phyloP scores from a whole-genome alignment of 1,140 invertebrate species.

The Dinoponera quadriceps region DNA sequence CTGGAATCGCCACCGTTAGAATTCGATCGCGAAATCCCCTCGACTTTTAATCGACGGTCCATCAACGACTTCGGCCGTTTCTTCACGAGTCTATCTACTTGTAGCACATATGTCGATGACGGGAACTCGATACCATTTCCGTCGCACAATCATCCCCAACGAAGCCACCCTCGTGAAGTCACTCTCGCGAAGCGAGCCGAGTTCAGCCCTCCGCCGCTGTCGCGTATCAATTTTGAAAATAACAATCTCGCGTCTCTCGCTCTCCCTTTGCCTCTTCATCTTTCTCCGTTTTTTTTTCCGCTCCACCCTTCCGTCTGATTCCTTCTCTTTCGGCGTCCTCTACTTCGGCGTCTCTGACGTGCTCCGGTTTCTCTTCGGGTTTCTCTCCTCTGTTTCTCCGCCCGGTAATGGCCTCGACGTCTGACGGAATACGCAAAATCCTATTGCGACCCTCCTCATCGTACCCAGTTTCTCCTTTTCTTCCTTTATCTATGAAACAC shows the following conservation, averaged over 20 bases:
- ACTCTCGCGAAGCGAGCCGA: conserved; percentile 41
- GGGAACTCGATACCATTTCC: conserved; percentile 66
- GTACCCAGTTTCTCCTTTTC: conserved; percentile 16
- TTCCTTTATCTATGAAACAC: conserved; percentile 65
- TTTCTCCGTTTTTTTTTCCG: conserved; percentile 24
- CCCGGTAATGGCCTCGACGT: conserved; percentile 83
- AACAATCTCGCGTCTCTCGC: conserved; percentile 74
- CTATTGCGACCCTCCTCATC: conserved; percentile 79
- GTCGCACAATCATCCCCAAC: conserved; percentile 65
- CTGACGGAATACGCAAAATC: conserved; percentile 84
- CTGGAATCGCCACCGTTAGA: too few relatives aligned
- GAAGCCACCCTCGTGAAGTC: conserved; percentile 29
- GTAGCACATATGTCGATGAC: conserved; percentile 63
- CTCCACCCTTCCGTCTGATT: not conserved
- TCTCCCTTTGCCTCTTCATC: conserved; percentile 48
- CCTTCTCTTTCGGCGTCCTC: conserved; percentile 51
- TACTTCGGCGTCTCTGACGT: conserved; percentile 61
- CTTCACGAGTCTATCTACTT: conserved; percentile 21
- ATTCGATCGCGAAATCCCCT: too few relatives aligned
- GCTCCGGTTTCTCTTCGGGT: conserved; percentile 69
- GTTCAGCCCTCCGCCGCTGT: conserved; percentile 21
- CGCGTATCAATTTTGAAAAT: conserved; percentile 80
- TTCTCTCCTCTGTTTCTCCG: conserved; percentile 77
- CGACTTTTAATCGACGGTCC: conserved; percentile 70
- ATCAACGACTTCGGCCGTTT: conserved; percentile 60